These are phyloP conservation scores for Diploscapter pachys DNA, from an alignment of 1,140 invertebrate genomes.

Conservation along the genomic window DNA sequence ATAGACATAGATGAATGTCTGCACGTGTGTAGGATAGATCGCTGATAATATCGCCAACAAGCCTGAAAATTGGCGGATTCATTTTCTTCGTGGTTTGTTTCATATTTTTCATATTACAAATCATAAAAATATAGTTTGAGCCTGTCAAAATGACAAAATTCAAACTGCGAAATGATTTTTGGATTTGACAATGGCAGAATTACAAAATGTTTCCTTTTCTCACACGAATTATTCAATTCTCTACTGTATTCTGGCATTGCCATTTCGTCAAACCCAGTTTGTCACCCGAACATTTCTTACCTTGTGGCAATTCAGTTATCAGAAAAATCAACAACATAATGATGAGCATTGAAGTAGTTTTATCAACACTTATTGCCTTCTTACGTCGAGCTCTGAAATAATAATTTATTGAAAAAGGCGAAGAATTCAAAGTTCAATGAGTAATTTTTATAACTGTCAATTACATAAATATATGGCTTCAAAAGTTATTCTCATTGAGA, in stretches of 20 bases:
- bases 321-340: slow-evolving; percentile 41
- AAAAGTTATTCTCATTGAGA: no score
- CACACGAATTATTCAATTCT: no score
- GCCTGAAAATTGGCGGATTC: slow-evolving; percentile 9
- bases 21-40: slow-evolving; percentile 37
- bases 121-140: neutral
- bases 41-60: slow-evolving; percentile 33
- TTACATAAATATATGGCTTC: no score
- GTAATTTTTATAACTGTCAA: no score
- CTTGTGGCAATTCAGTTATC: slow-evolving; percentile 41
- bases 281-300: neutral
- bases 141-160: neutral
- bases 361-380: slow-evolving; percentile 12
- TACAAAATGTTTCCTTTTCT: no score
- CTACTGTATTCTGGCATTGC: no score
- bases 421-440: no score
- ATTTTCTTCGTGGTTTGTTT: neutral
- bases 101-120: no score
- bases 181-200: neutral
- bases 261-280: no score
- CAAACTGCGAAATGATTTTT: neutral
- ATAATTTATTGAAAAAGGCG: no score
- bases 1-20: slow-evolving; percentile 34
- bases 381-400: no score
- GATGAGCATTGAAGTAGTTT: slow-evolving; percentile 40